A percentile compares a stretch with the other conserved stretches of the same genome.
phyloP scores from a whole-genome alignment of 2,113 vertebrate species.

The Percopsis transmontana region DNA sequence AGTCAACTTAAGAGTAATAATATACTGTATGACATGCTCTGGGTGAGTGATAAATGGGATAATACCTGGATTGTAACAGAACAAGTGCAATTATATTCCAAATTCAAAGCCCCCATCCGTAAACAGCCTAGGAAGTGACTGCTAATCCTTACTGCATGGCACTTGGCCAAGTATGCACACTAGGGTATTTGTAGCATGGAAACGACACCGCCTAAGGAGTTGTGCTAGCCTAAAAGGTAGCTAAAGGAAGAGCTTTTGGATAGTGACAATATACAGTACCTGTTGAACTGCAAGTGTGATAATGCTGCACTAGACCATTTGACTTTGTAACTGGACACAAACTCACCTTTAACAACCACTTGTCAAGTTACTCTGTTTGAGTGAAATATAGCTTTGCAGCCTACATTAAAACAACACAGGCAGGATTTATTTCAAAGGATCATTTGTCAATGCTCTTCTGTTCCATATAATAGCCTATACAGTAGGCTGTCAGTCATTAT shows the following conservation, averaged over 20 bases:
- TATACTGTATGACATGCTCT: constrained; percentile 55
- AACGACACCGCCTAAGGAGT: constrained; percentile 14
- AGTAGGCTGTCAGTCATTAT: too few relatives aligned
- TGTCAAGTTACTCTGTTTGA: too few relatives aligned
- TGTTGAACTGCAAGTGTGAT: constrained; percentile 23
- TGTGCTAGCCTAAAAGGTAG: constrained; percentile 23
- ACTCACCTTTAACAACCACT: too few relatives aligned
- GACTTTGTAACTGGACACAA: too few relatives aligned
- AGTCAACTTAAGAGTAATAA: constrained; percentile 42
- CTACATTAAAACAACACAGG: too few relatives aligned
- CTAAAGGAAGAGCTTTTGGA: constrained; percentile 37
- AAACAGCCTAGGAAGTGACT: constrained; percentile 63
- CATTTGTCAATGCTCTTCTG: too few relatives aligned
- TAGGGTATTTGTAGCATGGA: constrained; percentile 42
- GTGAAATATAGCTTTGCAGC: too few relatives aligned
- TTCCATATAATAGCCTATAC: too few relatives aligned
- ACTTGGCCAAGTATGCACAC: constrained; percentile 56
- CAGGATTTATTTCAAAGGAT: too few relatives aligned
- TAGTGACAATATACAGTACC: constrained; percentile 39
- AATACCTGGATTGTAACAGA: constrained; percentile 57
- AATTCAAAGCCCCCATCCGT: constrained; percentile 34
- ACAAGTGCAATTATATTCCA: constrained; percentile 62
- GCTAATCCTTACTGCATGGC: constrained; percentile 66
- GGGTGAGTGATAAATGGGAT: constrained; percentile 38
- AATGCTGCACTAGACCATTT: too few relatives aligned